A percentile compares a stretch with the other conserved stretches of the same genome.
These are phyloP conservation scores for Sturnus vulgaris DNA, from an alignment of 2,113 vertebrate genomes.

Conservation along the genomic window DNA sequence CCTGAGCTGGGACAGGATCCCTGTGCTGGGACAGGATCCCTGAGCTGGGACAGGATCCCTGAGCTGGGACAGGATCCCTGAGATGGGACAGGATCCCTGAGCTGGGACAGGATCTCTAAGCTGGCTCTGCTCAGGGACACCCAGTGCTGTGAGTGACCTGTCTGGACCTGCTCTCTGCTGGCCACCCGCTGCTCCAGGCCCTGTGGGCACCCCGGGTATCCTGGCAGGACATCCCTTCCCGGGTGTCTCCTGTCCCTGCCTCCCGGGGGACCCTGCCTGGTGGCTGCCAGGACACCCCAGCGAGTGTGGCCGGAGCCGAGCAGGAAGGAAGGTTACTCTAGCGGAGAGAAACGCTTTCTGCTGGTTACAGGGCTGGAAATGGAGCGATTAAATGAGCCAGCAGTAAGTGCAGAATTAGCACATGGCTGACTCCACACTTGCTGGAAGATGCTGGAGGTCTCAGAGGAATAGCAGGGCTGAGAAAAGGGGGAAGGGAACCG, in stretches of 20 bases:
- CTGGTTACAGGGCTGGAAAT: not conserved
- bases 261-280: too few species aligned
- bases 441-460: not conserved
- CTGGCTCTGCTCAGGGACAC: not conserved
- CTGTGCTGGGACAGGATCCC: too few species aligned
- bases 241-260: not conserved
- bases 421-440: not conserved
- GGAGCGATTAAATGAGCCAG: not conserved
- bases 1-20: too few species aligned
- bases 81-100: too few species aligned
- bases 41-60: too few species aligned
- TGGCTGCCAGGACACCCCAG: not conserved
- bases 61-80: too few species aligned
- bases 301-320: not conserved
- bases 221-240: not conserved
- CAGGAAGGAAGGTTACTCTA: not conserved
- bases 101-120: too few species aligned
- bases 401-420: constrained; percentile 21
- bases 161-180: rapidly evolving
- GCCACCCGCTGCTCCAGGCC: not conserved
- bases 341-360: not conserved
- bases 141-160: rapidly evolving
- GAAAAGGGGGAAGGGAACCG: not conserved
- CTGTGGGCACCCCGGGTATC: too few species aligned
- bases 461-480: not conserved